Conservation (phyloP, 2,888 invertebrate genomes). For the Pachydiplax longipennis region DNA sequence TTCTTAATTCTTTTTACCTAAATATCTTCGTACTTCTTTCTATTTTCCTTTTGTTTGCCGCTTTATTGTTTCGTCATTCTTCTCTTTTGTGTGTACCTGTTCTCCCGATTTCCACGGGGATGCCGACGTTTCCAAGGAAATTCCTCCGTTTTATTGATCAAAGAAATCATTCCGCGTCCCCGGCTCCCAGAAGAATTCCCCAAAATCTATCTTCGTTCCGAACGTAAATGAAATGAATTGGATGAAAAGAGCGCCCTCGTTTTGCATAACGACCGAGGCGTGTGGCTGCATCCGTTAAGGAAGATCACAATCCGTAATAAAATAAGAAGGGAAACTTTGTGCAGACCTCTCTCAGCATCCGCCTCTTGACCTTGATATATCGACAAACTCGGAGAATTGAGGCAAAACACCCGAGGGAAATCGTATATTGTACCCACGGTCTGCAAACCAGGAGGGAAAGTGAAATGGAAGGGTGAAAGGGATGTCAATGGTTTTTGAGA, state of each 20-base stretch:
- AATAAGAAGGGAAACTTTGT: neutral
- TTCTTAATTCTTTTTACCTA: too few species aligned
- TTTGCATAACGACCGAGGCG: neutral
- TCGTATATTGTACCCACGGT: neutral
- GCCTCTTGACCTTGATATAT: slow-evolving; percentile 31
- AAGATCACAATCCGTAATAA: neutral
- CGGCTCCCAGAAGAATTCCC: neutral
- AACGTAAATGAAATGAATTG: neutral
- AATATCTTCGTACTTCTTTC: too few species aligned
- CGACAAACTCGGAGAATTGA: neutral
- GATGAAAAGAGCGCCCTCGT: neutral
- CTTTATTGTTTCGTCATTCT: too few species aligned
- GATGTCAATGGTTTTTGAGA: neutral
- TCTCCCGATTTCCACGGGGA: too few species aligned
- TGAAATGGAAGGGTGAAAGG: neutral
- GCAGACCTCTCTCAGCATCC: neutral
- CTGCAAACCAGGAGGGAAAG: neutral
- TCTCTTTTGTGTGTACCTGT: too few species aligned
- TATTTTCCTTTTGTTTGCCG: too few species aligned
- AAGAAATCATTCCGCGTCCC: neutral
- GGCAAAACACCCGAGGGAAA: slow-evolving; percentile 7
- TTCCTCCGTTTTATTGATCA: neutral
- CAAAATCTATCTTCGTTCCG: neutral
- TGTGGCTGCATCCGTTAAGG: neutral
- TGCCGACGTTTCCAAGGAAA: neutral